Evolutionary conservation across 2,888 invertebrate species (phyloP), one percentile per base, ranked within the genome.

Genomic region (Cephus pulcher): DNA sequence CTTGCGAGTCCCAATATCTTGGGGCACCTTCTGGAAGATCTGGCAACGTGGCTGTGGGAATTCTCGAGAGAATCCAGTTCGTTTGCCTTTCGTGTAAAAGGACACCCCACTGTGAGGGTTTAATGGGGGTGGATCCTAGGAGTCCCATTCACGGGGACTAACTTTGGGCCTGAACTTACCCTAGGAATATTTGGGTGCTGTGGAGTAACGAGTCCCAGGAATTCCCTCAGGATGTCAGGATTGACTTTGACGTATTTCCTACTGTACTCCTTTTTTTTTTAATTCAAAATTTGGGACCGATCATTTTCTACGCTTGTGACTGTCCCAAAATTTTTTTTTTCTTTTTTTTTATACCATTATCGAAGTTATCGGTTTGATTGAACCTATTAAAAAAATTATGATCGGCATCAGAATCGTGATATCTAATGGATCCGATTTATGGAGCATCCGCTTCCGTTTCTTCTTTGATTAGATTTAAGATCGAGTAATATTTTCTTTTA

Each of bases 71-170:
- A 86, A 87, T 84, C 80, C 82, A 82, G 84, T 76, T 80, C 82
- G 82, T 86, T 87, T 85, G 83, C 80, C 83, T 86, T 82, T 82
- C 78, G 81, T 77, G 83, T 81, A 84, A 84, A 84, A 80, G 82
- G 85, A 86, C 85, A 86, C 87, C 90, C 90, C 81, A 88, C 88
- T 84, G 90, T 79, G 90, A 89, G 84, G 89, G 86, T 87, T 87
- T 85, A 85, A 86, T 84, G 87, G 87, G 87, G 88, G 88, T 89
- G 87, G 85, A 56, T 56, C 82, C 82, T 83, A 79, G 82, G 82
- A 76, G 82, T 79, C 79, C 81, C 87, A 88, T 89, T 88, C 88
- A 87, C 73, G 23, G 23, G 56, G 23, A 56, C 56, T 56, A 56
- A 56, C 56, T 56, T 56, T 56, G 56, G 23, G 9, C 56, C 56